Evolutionary conservation across 2,113 vertebrate genomes (phyloP).

Genomic region (Rhinoptilus africanus): DNA sequence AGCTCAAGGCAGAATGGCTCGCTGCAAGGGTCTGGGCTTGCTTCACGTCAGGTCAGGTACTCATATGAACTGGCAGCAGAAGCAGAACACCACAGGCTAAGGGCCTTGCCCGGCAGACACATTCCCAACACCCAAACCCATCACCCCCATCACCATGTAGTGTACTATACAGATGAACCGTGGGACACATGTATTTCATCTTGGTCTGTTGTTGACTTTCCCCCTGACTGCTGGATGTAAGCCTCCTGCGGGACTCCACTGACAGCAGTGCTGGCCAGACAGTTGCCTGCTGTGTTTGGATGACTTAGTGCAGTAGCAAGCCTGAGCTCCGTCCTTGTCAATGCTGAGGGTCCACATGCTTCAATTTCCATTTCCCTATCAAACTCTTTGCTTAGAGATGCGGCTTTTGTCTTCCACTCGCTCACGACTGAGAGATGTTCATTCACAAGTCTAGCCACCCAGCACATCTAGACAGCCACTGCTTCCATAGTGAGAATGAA

Average conservation of each 20-base stretch:
- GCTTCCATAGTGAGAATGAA: neutral
- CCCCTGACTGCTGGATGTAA: neutral
- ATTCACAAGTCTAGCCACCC: neutral
- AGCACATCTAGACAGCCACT: neutral
- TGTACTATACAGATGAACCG: neutral
- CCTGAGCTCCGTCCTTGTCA: neutral
- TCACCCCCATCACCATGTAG: neutral
- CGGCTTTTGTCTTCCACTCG: rapidly evolving
- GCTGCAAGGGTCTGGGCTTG: neutral
- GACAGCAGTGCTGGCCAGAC: neutral
- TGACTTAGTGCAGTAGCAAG: neutral
- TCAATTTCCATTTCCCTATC: neutral
- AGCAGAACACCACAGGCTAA: neutral
- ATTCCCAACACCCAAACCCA: neutral
- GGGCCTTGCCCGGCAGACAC: neutral
- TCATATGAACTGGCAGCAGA: neutral
- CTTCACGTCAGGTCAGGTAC: neutral
- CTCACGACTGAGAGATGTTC: neutral
- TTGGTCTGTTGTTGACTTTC: neutral
- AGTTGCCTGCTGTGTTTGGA: neutral
- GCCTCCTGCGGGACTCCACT: neutral
- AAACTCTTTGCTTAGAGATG: neutral
- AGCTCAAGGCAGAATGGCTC: neutral
- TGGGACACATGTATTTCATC: neutral
- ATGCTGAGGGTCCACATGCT: neutral